Percentiles rank a stretch among this genome's conserved stretches.
These are phyloP conservation scores for Ciconia stormi DNA, from an alignment of 2,113 vertebrate genomes.

Conservation along the genomic window DNA sequence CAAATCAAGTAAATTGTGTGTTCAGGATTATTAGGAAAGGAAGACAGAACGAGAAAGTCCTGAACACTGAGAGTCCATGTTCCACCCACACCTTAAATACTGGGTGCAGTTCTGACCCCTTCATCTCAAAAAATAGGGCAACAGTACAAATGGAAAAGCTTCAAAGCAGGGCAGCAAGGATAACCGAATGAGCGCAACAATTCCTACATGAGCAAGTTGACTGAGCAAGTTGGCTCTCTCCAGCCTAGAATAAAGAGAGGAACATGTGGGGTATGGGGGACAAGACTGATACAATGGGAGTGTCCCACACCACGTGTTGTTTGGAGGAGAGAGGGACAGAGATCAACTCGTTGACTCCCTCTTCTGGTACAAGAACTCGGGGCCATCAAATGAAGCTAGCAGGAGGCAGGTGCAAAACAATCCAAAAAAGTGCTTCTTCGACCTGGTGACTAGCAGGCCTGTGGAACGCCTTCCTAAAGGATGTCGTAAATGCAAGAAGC, in stretches of 20 bases:
- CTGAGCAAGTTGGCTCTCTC: neutral
- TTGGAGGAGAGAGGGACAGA: neutral
- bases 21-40: neutral
- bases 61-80: neutral
- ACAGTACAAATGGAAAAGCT: neutral
- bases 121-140: neutral
- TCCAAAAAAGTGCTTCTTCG: neutral
- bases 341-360: neutral
- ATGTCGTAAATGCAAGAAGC: neutral
- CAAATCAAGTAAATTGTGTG: neutral
- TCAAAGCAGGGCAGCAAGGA: neutral
- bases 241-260: neutral
- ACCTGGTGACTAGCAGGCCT: neutral
- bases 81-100: neutral
- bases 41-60: neutral
- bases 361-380: neutral
- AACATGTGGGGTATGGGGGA: neutral
- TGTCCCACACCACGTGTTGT: accelerated
- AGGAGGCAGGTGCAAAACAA: neutral
- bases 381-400: neutral
- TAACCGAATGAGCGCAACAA: neutral
- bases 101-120: neutral
- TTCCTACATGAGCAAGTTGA: neutral
- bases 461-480: neutral
- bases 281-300: neutral